Base-by-base conservation (phyloP, 2,797 vertebrate species). In the Channallabes apus region DNA sequence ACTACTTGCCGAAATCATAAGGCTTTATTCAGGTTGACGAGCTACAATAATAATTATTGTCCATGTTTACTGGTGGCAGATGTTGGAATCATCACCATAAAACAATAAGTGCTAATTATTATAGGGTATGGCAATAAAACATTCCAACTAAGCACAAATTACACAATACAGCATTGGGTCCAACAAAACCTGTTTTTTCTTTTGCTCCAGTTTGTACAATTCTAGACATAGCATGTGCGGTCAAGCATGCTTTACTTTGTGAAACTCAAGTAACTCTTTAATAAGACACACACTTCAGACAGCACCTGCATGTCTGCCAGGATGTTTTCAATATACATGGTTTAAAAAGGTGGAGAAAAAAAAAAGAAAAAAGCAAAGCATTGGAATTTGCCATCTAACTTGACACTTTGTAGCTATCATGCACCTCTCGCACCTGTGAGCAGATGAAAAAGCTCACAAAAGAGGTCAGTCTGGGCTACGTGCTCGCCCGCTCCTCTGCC, bases 401-500 rank as follows among this genome's bases (percentile, higher is more conserved):
- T 59, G 69, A 90, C 81, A 85, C 87, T 77, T 54, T 82, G 84
- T 79, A 84, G 59, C 84, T 73, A 62, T 86, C 82, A 58, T 32
- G 32, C 58, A 68, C 76, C 51, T 61, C 58, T 86, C 83, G 38
- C 87, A 90, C 86, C 88, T 88, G 86, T 67, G 78, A 59, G 82
- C 82, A 82, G 86, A 90, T 87, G 85, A 76, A 87, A 83, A 81
- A 75, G 72, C 86, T 86, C 76, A 84, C 82, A 86, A 87, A 88
- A 87, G 88, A 88, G 89, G 91, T 96, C 96, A 95, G 94, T 93
- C 93, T 91, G 94, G 96, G 94, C 95, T 95, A 95, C 94, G 95
- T 95, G 94, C 91, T 93, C 94, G 93, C 94, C 90, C 92, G 92
- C 95, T 95, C 94, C 94, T 93, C 94, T 93, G 93, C 94, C 95